phyloP scores from a whole-genome alignment of 2,113 vertebrate genomes.

The Chaenocephalus aceratus region DNA sequence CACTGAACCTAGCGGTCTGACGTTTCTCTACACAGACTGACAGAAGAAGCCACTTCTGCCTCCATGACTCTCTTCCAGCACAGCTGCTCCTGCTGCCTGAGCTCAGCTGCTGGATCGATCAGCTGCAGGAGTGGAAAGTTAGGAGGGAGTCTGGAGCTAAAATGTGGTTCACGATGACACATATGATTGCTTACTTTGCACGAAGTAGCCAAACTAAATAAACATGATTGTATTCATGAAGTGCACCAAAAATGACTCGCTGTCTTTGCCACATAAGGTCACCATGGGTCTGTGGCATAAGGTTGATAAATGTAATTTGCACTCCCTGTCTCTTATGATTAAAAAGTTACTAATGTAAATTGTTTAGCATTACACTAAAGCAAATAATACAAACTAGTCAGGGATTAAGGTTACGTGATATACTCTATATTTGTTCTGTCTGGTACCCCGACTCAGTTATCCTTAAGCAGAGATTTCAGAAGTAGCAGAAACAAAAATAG shows the following conservation, averaged over 20 bases:
- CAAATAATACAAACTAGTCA: neutral
- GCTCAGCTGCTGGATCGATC: slow-evolving; percentile 44
- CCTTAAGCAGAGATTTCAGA: too few species aligned
- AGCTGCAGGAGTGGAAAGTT: slow-evolving; percentile 63
- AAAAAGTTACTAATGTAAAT: neutral
- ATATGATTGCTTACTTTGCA: slow-evolving; percentile 35
- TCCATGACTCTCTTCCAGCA: slow-evolving; percentile 38
- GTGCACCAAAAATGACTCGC: neutral
- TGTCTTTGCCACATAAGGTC: slow-evolving; percentile 12
- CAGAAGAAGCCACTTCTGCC: slow-evolving; percentile 16
- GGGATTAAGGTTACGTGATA: too few species aligned
- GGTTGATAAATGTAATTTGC: neutral
- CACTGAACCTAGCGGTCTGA: neutral
- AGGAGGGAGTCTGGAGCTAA: slow-evolving; percentile 39
- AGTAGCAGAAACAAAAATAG: too few species aligned
- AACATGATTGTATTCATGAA: slow-evolving; percentile 16
- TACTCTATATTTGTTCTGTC: too few species aligned
- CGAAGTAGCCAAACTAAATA: slow-evolving; percentile 25
- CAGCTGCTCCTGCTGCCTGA: slow-evolving; percentile 45
- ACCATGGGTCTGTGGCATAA: neutral
- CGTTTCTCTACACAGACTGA: slow-evolving; percentile 11
- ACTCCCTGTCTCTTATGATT: neutral
- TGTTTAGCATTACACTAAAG: neutral
- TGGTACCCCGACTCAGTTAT: too few species aligned
- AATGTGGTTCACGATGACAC: slow-evolving; percentile 51